A percentile compares a stretch with the other conserved stretches of the same genome.
Evolutionary conservation across 1,140 invertebrate genomes (phyloP).

Genomic region (Dermatophagoides farinae): DNA sequence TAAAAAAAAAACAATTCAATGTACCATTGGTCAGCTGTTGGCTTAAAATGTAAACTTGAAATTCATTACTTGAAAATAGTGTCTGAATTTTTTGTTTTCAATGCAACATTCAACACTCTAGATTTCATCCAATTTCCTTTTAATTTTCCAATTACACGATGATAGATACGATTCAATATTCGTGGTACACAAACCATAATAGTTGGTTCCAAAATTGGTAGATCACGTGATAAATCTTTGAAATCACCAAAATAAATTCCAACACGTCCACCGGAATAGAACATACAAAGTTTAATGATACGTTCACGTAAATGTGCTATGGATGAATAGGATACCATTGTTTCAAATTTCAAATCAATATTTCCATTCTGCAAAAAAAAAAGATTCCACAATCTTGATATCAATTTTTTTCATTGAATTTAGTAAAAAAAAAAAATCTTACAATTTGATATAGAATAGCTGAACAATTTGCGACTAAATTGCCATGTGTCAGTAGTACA

Average conservation of each 20-base stretch:
- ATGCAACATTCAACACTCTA: conserved; percentile 1
- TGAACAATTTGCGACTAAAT: conserved; percentile 64
- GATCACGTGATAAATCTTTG: conserved; percentile 25
- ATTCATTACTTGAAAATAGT: conserved; percentile 10
- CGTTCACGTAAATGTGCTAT: conserved; percentile 89
- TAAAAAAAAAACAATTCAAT: no score
- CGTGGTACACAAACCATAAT: conserved; percentile 8
- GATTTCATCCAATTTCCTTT: conserved; percentile 10
- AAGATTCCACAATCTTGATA: background rate
- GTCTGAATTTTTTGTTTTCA: conserved; percentile 9
- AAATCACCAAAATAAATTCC: conserved; percentile 35
- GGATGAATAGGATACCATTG: conserved; percentile 12
- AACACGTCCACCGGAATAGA: conserved; percentile 25
- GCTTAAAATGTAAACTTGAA: no score
- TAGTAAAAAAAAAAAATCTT: conserved; percentile 27
- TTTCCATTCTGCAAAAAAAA: background rate
- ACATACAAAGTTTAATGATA: conserved; percentile 42
- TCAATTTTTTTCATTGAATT: background rate
- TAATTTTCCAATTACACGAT: conserved; percentile 9
- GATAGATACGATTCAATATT: conserved; percentile 10
- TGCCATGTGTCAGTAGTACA: conserved; percentile 78
- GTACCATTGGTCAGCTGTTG: no score
- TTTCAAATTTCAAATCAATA: conserved; percentile 7
- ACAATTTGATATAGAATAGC: conserved; percentile 51
- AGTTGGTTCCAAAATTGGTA: conserved; percentile 6